Base-by-base conservation (phyloP, 2,797 vertebrate species). In the Rhinatrema bivittatum region DNA sequence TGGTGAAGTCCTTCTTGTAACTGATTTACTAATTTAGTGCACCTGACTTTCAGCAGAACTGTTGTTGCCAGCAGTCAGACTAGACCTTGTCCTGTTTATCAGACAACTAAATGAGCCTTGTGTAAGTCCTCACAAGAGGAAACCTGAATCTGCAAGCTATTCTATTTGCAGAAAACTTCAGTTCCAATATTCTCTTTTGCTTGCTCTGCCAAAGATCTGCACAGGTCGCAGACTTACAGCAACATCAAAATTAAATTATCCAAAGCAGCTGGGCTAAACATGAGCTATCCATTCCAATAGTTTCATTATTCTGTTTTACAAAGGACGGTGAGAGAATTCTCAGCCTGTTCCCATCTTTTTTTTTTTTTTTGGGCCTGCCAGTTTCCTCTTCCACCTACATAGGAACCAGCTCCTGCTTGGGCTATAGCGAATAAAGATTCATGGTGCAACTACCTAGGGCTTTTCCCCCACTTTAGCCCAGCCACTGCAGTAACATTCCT, bases 61-160 rank as follows among this genome's bases (percentile, higher is more conserved):
- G 56, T 56, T 62, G 51, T 56, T 61, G 54, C 53, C 60, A 67
- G 53, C 68, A 68, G 51, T 64, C 47, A 50, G 65, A 62, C 71
- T 65, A 71, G 59, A 65, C 66, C 60, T 63, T 46, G 56, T 68
- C 62, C 63, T 65, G 62, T 62, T 70, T 70, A 67, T 62, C 60
- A 67, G 45, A 58, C 56, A 57, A 41, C 52, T 48, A 41, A 29
- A 58, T 11, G 50, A 62, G 56, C 53, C 49, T 14, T 10, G 33
- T 31, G 56, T 53, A n/a, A n/a, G 43, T 48, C 60, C 35, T 42
- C 51, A 22, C 2, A 42, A 38, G 50, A 54, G n/a, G n/a, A n/a
- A n/a, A 47, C 47, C 52, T 32, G 42, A 23, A 48, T 9, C 46
- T 51, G 47, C 37, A 39, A 21, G 12, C 42, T 60, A 68, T 68